Percentiles rank a stretch among this genome's conserved stretches.
These are phyloP conservation scores for Sitta europaea DNA, from an alignment of 2,113 vertebrate genomes.

Conservation along the genomic window DNA sequence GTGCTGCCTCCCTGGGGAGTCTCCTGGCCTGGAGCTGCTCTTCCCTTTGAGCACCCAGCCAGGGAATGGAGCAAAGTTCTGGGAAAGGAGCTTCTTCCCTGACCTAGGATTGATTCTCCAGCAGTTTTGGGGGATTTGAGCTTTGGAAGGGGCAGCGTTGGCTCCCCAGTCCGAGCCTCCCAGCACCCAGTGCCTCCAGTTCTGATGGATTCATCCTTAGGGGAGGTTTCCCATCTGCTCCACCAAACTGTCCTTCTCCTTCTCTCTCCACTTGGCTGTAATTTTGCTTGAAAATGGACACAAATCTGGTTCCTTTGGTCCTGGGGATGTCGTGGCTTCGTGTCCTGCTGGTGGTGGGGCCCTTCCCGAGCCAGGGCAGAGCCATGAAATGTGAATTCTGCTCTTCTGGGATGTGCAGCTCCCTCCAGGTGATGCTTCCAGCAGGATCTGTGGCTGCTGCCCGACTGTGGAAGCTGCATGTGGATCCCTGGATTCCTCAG, in stretches of 20 bases:
- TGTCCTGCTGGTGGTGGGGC: neutral
- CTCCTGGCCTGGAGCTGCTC: neutral
- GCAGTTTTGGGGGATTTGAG: neutral
- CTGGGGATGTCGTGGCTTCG: neutral
- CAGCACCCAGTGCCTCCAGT: neutral
- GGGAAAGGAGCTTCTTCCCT: neutral
- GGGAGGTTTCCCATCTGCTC: neutral
- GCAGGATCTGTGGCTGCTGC: neutral
- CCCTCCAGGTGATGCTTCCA: fast-evolving
- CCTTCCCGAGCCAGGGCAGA: neutral
- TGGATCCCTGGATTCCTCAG: neutral
- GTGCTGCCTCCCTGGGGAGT: neutral
- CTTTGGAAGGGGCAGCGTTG: neutral
- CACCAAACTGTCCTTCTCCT: neutral
- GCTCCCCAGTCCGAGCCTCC: neutral
- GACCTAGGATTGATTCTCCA: neutral
- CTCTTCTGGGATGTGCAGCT: neutral
- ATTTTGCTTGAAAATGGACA: neutral
- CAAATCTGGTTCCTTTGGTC: neutral
- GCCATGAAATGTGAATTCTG: neutral
- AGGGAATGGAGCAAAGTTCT: neutral
- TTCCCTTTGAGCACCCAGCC: neutral
- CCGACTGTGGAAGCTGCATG: neutral
- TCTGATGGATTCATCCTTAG: neutral
- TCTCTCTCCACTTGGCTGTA: neutral